Percentiles rank a stretch among this genome's conserved stretches.
Conservation (phyloP, 2,888 invertebrate genomes). For the Abscondita cerata region DNA sequence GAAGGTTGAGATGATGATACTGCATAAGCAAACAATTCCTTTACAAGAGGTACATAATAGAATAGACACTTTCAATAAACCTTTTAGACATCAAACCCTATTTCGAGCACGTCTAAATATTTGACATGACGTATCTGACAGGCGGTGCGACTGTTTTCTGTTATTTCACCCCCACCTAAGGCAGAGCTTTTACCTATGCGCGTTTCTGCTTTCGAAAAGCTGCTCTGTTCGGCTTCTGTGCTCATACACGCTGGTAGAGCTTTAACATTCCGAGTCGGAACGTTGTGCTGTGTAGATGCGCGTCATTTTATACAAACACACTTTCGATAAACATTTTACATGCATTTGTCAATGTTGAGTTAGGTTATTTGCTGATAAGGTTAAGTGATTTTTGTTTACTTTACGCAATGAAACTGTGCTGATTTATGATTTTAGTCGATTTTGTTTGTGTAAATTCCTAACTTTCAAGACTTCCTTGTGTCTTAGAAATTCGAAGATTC, state of each 20-base stretch:
- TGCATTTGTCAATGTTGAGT: conserved; percentile 26
- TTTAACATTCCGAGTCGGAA: conserved; percentile 37
- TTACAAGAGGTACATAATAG: conserved; percentile 36
- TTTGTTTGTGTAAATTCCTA: conserved; percentile 22
- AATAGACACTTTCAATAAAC: conserved; percentile 43
- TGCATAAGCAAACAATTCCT: conserved; percentile 37
- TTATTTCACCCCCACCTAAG: conserved; percentile 48
- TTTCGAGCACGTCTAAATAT: conserved; percentile 48
- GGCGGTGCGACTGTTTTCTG: conserved; percentile 51
- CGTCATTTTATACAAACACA: conserved; percentile 6
- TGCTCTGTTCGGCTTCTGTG: conserved; percentile 27
- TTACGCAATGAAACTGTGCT: conserved; percentile 22
- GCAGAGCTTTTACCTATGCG: conserved; percentile 46
- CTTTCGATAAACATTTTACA: conserved; percentile 3
- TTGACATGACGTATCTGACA: conserved; percentile 52
- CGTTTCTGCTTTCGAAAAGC: conserved; percentile 34
- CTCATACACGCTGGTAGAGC: conserved; percentile 31
- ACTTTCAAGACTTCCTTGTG: conserved; percentile 11
- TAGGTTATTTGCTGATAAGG: conserved; percentile 28
- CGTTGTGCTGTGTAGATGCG: conserved; percentile 24
- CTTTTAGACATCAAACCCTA: conserved; percentile 44
- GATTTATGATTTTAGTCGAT: conserved; percentile 27
- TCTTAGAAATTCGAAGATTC: background rate
- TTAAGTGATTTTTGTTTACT: conserved; percentile 31
- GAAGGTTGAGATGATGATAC: conserved; percentile 26